phyloP scores from a whole-genome alignment of 2,888 invertebrate genomes.

The Incurvaria masculella region DNA sequence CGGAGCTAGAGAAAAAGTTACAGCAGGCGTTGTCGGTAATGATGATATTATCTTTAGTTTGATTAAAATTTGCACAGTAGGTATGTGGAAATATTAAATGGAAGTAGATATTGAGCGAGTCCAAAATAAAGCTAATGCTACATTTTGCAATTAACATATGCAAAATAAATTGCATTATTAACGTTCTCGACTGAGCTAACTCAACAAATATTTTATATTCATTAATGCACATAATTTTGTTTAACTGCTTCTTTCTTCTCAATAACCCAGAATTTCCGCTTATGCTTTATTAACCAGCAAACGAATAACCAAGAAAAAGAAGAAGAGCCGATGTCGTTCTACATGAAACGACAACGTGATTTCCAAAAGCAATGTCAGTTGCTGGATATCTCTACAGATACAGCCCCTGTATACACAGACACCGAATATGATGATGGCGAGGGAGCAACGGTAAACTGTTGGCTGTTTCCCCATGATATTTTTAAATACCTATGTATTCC shows the following conservation, averaged over 20 bases:
- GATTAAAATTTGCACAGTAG: too few species aligned
- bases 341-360: slow-evolving; percentile 45
- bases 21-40: slow-evolving; percentile 62
- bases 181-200: too few species aligned
- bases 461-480: neutral
- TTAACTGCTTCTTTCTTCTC: too few species aligned
- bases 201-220: too few species aligned
- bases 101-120: neutral
- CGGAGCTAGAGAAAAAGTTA: slow-evolving; percentile 72
- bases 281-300: neutral
- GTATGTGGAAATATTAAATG: too few species aligned
- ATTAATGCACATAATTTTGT: too few species aligned
- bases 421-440: neutral
- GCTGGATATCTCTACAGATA: slow-evolving; percentile 26
- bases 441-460: neutral
- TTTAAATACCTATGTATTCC: too few species aligned
- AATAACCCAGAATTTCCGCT: too few species aligned
- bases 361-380: slow-evolving; percentile 50
- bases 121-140: slow-evolving; percentile 3
- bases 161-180: slow-evolving; percentile 28
- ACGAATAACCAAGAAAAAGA: slow-evolving; percentile 4
- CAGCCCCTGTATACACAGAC: too few species aligned
- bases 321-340: slow-evolving; percentile 46
- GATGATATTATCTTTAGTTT: neutral
- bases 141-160: slow-evolving; percentile 29